phyloP scores from a whole-genome alignment of 2,888 invertebrate genomes.

The Scrobipalpa atriplicella region DNA sequence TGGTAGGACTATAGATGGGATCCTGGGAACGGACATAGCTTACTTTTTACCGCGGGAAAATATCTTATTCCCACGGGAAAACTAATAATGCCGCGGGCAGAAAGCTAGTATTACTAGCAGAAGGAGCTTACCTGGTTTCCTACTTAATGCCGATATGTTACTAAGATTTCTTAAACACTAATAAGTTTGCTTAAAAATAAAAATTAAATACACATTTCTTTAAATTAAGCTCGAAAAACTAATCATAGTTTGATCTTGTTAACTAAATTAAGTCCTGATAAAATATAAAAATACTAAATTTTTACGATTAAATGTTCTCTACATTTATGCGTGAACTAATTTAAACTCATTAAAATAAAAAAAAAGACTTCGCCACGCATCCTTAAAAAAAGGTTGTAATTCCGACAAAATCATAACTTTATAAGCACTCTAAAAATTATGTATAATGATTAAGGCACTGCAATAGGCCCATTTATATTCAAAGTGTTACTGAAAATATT shows the following conservation, averaged over 20 bases:
- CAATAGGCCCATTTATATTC: background rate
- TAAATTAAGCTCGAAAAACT: constrained; percentile 33
- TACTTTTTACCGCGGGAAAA: too few relatives aligned
- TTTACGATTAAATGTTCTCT: background rate
- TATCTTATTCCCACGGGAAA: too few relatives aligned
- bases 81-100: too few relatives aligned
- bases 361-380: too few relatives aligned
- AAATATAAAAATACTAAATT: constrained; percentile 17
- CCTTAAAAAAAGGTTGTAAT: too few relatives aligned
- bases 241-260: constrained; percentile 32
- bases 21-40: too few relatives aligned
- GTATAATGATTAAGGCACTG: background rate
- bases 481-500: constrained; percentile 25
- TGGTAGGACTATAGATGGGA: too few relatives aligned
- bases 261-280: constrained; percentile 28
- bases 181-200: constrained; percentile 24
- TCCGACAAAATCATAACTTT: background rate
- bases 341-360: background rate
- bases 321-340: background rate
- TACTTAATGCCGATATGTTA: constrained; percentile 20
- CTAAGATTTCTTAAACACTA: constrained; percentile 9
- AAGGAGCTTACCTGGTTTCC: background rate
- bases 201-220: constrained; percentile 29
- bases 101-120: background rate
- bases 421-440: background rate